phyloP scores from a whole-genome alignment of 2,888 invertebrate genomes.

The Frankliniella intonsa region DNA sequence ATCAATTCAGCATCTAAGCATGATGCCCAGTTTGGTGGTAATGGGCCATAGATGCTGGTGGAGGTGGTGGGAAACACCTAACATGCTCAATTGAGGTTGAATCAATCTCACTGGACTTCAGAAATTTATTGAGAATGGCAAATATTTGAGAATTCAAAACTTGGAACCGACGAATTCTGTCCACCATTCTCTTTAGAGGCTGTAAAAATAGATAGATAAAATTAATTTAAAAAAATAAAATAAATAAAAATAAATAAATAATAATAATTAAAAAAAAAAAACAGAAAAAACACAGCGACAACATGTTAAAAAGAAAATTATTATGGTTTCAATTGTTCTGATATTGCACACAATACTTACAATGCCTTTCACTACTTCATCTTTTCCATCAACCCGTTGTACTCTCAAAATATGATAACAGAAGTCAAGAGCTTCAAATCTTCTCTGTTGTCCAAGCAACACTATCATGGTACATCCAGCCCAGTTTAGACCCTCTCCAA shows the following conservation, averaged over 20 bases:
- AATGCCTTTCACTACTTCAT: conserved; percentile 90
- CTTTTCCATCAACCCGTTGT: conserved; percentile 92
- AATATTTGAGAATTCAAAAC: conserved; percentile 98
- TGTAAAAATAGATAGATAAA: conserved; percentile 46
- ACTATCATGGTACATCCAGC: conserved; percentile 96
- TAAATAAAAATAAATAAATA: conserved; percentile 24
- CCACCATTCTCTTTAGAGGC: conserved; percentile 95
- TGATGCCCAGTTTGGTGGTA: conserved; percentile 41
- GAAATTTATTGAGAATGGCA: conserved; percentile 89
- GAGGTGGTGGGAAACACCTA: conserved; percentile 92
- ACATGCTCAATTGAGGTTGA: conserved; percentile 88
- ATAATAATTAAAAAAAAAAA: conserved; percentile 30
- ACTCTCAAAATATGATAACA: conserved; percentile 96
- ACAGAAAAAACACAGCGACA: neutral
- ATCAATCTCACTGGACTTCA: conserved; percentile 78
- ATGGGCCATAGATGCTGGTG: conserved; percentile 65
- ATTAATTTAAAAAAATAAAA: neutral
- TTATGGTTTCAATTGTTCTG: neutral
- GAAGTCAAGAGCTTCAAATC: conserved; percentile 97
- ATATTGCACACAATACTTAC: conserved; percentile 56
- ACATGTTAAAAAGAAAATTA: conserved; percentile 31
- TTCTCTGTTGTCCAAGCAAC: conserved; percentile 86
- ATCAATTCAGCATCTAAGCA: conserved; percentile 11
- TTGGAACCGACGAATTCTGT: conserved; percentile 94
- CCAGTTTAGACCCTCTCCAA: conserved; percentile 98